These are phyloP conservation scores for Neoniphon sammara DNA, from an alignment of 2,797 vertebrate species.

Conservation along the genomic window DNA sequence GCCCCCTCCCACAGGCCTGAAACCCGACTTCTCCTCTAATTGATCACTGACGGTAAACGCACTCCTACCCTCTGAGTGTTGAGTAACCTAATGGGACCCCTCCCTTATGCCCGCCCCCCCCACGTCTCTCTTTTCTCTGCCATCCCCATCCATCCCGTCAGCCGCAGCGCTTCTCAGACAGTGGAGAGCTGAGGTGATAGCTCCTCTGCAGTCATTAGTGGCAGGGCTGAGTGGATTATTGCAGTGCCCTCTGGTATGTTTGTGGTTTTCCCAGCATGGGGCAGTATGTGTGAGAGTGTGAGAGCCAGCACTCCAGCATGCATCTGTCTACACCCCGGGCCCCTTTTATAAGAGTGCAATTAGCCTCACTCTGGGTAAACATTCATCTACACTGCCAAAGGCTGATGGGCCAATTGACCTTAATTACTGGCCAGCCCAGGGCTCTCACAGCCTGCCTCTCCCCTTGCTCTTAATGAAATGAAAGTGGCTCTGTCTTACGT, in stretches of 20 bases:
- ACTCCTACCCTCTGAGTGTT: slow-evolving; percentile 57
- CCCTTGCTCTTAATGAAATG: slow-evolving; percentile 72
- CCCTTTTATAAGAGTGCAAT: slow-evolving; percentile 81
- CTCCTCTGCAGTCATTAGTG: slow-evolving; percentile 74
- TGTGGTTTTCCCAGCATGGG: slow-evolving; percentile 80
- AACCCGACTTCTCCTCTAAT: slow-evolving; percentile 77
- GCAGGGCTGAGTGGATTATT: slow-evolving; percentile 73
- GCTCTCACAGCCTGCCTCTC: slow-evolving; percentile 67
- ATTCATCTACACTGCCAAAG: slow-evolving; percentile 80
- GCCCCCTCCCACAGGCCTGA: slow-evolving; percentile 66
- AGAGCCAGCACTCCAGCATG: slow-evolving; percentile 72
- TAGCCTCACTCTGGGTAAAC: slow-evolving; percentile 82
- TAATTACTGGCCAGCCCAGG: slow-evolving; percentile 78
- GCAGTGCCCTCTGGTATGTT: slow-evolving; percentile 77
- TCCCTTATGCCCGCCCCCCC: slow-evolving; percentile 26
- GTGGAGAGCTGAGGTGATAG: slow-evolving; percentile 60
- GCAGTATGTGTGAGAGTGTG: slow-evolving; percentile 70
- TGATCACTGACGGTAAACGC: slow-evolving; percentile 79
- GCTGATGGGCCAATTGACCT: slow-evolving; percentile 83
- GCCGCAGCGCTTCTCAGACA: slow-evolving; percentile 53
- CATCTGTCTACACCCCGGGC: slow-evolving; percentile 75
- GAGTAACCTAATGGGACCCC: slow-evolving; percentile 71
- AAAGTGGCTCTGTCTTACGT: slow-evolving; percentile 74
- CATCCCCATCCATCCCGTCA: slow-evolving; percentile 41
- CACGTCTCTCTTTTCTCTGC: slow-evolving; percentile 12